These are phyloP conservation scores for Dolichoris vasculosae DNA, from an alignment of 1,140 invertebrate species.

Conservation along the genomic window DNA sequence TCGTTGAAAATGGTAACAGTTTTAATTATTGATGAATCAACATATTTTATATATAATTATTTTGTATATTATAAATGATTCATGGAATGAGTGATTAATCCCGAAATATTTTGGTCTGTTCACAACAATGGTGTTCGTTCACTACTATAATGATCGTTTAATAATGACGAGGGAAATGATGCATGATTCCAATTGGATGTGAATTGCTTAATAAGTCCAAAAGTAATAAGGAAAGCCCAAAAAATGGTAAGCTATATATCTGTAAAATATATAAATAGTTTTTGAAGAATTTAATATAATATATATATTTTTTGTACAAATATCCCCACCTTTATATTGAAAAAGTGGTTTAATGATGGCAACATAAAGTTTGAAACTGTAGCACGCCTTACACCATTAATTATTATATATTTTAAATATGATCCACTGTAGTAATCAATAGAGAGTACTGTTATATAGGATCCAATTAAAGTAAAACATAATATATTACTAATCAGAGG, in stretches of 20 bases:
- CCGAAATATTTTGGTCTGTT: neutral
- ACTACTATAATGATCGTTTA: neutral
- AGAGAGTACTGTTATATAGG: constrained; percentile 78
- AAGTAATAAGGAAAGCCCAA: constrained; percentile 74
- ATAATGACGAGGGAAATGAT: constrained; percentile 7
- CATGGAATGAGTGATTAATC: too few relatives aligned
- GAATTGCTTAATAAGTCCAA: constrained; percentile 63
- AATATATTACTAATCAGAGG: constrained; percentile 78
- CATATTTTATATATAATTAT: too few relatives aligned
- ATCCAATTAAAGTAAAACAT: constrained; percentile 78
- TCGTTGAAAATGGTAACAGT: neutral
- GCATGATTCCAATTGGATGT: constrained; percentile 22
- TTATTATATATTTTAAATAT: constrained; percentile 81
- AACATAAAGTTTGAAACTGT: constrained; percentile 76
- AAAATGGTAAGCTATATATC: constrained; percentile 76
- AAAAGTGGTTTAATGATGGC: constrained; percentile 79
- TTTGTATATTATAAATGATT: too few relatives aligned
- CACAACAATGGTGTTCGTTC: constrained; percentile 25
- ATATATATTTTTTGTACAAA: neutral
- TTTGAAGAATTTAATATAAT: neutral
- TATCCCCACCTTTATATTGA: constrained; percentile 76
- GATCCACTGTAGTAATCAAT: constrained; percentile 80
- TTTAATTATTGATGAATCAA: neutral
- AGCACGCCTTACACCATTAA: constrained; percentile 79
- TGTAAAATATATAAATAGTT: constrained; percentile 64